Evolutionary conservation across 1,140 invertebrate species (phyloP), one percentile per base, ranked within the genome.

Genomic region (Lepidurus arcticus): DNA sequence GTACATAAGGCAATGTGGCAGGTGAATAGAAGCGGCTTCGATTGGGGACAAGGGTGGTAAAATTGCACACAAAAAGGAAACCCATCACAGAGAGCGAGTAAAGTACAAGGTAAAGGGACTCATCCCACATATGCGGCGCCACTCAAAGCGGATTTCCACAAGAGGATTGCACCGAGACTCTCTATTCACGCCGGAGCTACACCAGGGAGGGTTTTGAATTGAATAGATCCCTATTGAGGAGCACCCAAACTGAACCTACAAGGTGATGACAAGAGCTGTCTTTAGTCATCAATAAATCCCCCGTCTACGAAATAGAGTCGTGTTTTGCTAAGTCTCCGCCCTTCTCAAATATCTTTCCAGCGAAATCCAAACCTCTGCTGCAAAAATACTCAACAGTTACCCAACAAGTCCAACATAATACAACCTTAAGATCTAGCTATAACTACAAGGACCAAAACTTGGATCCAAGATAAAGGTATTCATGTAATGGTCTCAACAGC

Each of bases 191-290:
- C 53, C 34, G 53, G 16, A 47, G 45, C 10, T 11, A 6, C 16
- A 47, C 6, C 45, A 47, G 10, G 45, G 21, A 21, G 53, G 53
- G 34, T 34, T 34, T 65, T 0, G n/a, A 65, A 65, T 65, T 65
- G 4, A 65, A 65, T 65, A 65, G 53, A 21, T 7, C 21, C 53
- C 53, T 65, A 65, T 65, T 65, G 53, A 65, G 53, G 21, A 34
- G 34, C 34, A 16, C 53, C 53, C 53, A 65, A 65, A 65, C 53
- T 16, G 53, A 65, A n/a, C 53, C 53, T 65, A 65, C 53, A 65
- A 65, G 53, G 53, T 65, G 53, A 65, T 65, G 53, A 65, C 53
- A 65, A 65, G 53, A 65, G 53, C 53, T 65, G 53, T 65, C 53
- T 65, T 65, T 65, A 21, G 53, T 65, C 53, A 65, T 65, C 53